Percentiles rank a stretch among this genome's conserved stretches.
phyloP scores from a whole-genome alignment of 2,113 vertebrate species.

The Plectropomus leopardus region DNA sequence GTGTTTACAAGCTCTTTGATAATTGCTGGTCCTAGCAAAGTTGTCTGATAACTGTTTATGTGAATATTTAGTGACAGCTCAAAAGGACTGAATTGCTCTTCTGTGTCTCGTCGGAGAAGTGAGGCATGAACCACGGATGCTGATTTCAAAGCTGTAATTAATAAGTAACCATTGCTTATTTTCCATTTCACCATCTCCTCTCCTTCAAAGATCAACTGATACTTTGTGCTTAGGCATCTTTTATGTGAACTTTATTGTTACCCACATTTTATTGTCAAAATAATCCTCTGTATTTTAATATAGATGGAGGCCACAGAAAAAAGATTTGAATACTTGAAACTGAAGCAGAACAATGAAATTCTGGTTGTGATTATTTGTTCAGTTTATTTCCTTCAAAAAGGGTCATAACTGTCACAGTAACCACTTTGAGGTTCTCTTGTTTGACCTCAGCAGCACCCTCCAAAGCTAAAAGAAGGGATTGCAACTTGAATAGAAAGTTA shows the following conservation, averaged over 20 bases:
- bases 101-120: conserved; percentile 8
- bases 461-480: conserved; percentile 32
- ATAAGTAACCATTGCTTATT: conserved; percentile 39
- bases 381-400: background rate
- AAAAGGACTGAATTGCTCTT: conserved; percentile 1
- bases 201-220: conserved; percentile 25
- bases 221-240: background rate
- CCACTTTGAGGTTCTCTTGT: background rate
- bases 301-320: background rate
- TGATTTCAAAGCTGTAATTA: conserved; percentile 49
- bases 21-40: conserved; percentile 43
- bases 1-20: conserved; percentile 58
- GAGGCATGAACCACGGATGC: conserved; percentile 3
- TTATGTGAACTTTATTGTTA: conserved; percentile 3
- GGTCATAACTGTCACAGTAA: background rate
- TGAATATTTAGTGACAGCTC: conserved; percentile 31
- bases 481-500: conserved; percentile 1
- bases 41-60: conserved; percentile 54
- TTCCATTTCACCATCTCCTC: conserved; percentile 29
- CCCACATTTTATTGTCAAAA: conserved; percentile 11
- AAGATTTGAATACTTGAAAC: background rate
- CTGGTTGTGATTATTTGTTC: conserved; percentile 12
- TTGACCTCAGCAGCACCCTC: conserved; percentile 47
- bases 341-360: background rate
- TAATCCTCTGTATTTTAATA: background rate